A percentile compares a stretch with the other conserved stretches of the same genome.
Evolutionary conservation across 92 coral and sea anemone species (phyloP).

Genomic region (Desmophyllum pertusum): DNA sequence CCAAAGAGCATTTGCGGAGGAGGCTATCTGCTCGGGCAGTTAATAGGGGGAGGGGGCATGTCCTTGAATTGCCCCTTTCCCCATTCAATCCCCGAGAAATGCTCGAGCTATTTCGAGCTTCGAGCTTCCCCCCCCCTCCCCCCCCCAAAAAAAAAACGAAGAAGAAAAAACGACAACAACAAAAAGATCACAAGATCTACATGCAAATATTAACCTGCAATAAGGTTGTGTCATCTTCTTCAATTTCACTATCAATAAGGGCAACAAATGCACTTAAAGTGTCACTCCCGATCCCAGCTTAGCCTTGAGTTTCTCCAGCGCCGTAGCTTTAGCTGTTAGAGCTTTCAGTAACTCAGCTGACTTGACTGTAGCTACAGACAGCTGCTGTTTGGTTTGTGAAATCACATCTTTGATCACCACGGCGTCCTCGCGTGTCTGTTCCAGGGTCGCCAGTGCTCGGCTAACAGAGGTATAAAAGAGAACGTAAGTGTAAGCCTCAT

Average conservation of each 20-base stretch:
- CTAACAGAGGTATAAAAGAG: conserved; percentile 36
- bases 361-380: conserved; percentile 79
- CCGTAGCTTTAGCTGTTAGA: conserved; percentile 87
- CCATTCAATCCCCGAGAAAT: too few species aligned
- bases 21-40: too few species aligned
- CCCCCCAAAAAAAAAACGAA: not conserved
- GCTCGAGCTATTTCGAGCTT: too few species aligned
- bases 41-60: too few species aligned
- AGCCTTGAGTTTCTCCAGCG: conserved; percentile 91
- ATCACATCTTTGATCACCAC: conserved; percentile 84
- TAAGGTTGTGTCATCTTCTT: conserved; percentile 85
- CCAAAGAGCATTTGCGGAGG: too few species aligned
- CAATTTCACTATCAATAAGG: conserved; percentile 93
- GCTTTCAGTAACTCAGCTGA: conserved; percentile 84
- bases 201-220: conserved; percentile 48
- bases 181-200: not conserved
- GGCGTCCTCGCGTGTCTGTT: conserved; percentile 94
- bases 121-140: not conserved
- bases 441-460: conserved; percentile 82
- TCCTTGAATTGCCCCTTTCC: too few species aligned
- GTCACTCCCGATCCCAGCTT: conserved; percentile 96
- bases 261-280: conserved; percentile 93
- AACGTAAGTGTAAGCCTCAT: not conserved
- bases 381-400: conserved; percentile 78
- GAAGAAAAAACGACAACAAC: not conserved